Base-by-base conservation (phyloP, 2,888 invertebrate species). In the Branchipolynoe longqiensis region DNA sequence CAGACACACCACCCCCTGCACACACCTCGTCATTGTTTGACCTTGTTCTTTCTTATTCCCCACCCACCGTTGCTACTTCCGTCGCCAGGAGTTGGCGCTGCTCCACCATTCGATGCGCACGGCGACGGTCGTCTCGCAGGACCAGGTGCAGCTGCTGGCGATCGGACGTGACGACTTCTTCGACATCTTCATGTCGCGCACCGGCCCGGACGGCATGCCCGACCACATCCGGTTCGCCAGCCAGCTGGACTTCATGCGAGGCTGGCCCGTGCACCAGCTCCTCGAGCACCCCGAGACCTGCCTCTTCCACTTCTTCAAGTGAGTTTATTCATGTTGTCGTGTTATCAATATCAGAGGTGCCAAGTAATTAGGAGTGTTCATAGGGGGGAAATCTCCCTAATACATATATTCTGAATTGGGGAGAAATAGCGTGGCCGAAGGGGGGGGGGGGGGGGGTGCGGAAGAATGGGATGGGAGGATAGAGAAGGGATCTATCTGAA, bases 221-320 rank as follows among this genome's bases (percentile, higher is more conserved):
- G 92, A 92, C 6, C 93, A 93, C 88, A 91, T 93, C 84, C 88
- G 88, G 82, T 93, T 92, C 86, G 86, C 91, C 69, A 93, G 93
- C 83, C 89, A 91, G 38, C 86, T 92, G 82, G 92, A 92, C 28
- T 92, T 93, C 85, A 92, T 93, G 91, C 91, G 91, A 78, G 90
- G 91, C 86, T 93, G 92, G 92, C 93, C 93, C 3, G 87, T 91
- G 31, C 90, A 93, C 3, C 74, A 89, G 25, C 86, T 93, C 4
- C 82, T 92, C 18, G 91, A 92, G 85, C 89, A 92, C 56, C 92
- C 92, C 14, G 91, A 93, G 54, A 88, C 90, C 28, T 93, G 93
- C 83, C 89, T 93, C 0, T 88, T 93, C n/a, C 92, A 92, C 87
- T 93, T 92, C 87, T 93, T 91, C 90, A 93, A 92, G 93, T 92